Evolutionary conservation across 1,140 invertebrate genomes (phyloP).

Genomic region (Cherax quadricarinatus): DNA sequence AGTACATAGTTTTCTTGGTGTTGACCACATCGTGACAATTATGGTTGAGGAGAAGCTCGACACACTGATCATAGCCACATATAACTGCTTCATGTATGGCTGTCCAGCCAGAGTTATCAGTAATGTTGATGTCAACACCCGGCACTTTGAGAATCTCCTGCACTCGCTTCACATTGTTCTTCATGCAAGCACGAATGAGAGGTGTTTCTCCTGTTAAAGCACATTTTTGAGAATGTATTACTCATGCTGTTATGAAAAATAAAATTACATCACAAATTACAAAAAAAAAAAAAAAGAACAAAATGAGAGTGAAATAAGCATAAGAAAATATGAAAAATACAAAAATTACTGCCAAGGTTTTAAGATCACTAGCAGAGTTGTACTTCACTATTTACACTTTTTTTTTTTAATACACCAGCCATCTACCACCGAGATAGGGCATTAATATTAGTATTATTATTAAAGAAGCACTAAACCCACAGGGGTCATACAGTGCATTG

Average conservation of each 20-base stretch:
- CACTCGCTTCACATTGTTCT: conserved; percentile 10
- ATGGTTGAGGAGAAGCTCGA: conserved; percentile 12
- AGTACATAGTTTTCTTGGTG: not conserved
- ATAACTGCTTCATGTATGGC: conserved; percentile 31
- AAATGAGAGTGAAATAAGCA: too few species aligned
- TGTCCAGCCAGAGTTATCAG: conserved; percentile 32
- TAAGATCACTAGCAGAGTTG: too few species aligned
- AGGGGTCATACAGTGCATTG: too few species aligned
- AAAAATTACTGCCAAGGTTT: too few species aligned
- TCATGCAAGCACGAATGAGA: conserved; percentile 18
- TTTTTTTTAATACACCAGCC: too few species aligned
- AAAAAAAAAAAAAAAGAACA: not conserved
- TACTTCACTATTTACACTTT: too few species aligned
- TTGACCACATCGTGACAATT: not conserved
- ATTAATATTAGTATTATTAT: too few species aligned
- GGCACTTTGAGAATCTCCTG: not conserved
- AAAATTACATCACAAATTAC: not conserved
- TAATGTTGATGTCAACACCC: conserved; percentile 19
- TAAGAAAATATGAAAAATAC: too few species aligned
- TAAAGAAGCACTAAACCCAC: too few species aligned
- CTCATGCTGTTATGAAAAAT: not conserved
- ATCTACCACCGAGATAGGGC: too few species aligned
- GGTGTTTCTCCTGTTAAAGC: conserved; percentile 17
- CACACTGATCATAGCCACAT: not conserved
- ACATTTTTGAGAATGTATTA: too few species aligned